Evolutionary conservation across 2,113 vertebrate genomes (phyloP).

Genomic region (Sinocyclocheilus grahami): DNA sequence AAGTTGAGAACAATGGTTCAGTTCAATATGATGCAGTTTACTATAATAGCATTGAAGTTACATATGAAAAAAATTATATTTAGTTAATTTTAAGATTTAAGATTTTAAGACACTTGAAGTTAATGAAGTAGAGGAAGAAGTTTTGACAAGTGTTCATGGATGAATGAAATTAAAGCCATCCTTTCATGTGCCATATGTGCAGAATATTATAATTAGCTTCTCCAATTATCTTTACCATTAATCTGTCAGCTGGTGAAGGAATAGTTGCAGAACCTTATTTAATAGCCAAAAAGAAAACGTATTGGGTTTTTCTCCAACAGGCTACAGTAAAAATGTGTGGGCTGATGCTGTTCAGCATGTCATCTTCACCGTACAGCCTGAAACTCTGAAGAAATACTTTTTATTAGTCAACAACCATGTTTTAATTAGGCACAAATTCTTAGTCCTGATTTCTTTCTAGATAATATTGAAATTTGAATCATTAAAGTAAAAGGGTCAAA

Average conservation of each 20-base stretch:
- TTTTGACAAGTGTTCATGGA: background rate
- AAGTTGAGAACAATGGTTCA: background rate
- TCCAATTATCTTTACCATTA: conserved; percentile 11
- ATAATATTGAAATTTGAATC: conserved; percentile 28
- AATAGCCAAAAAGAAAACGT: conserved; percentile 1
- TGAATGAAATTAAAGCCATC: background rate
- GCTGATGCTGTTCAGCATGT: conserved; percentile 14
- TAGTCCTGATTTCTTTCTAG: background rate
- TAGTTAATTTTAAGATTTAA: background rate
- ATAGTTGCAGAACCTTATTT: conserved; percentile 18
- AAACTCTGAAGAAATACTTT: conserved; percentile 5
- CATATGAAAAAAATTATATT: background rate
- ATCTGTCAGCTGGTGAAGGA: conserved; percentile 34
- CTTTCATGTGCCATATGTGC: conserved; percentile 6
- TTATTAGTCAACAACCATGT: conserved; percentile 36
- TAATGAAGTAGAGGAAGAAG: background rate
- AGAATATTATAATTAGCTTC: conserved; percentile 22
- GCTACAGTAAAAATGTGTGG: conserved; percentile 19
- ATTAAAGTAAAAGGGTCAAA: background rate
- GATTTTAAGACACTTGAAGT: background rate
- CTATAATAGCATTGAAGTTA: background rate
- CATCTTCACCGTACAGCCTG: background rate
- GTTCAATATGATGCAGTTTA: background rate
- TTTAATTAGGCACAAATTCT: conserved; percentile 29
- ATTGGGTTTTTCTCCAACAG: background rate